Evolutionary conservation across 2,113 vertebrate species (phyloP).

Genomic region (Perccottus glenii): DNA sequence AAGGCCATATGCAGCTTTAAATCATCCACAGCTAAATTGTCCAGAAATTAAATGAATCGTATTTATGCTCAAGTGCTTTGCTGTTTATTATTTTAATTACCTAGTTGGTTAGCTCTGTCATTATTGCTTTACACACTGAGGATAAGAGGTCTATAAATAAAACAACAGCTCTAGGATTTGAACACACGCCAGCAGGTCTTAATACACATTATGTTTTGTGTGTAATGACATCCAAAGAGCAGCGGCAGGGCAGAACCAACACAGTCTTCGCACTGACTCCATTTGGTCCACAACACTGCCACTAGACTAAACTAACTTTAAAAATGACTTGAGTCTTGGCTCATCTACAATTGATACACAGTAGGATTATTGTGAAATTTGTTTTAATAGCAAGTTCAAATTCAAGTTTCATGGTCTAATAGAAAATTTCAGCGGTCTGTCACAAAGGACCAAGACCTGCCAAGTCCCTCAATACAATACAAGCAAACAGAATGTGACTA

Average conservation of each 20-base stretch:
- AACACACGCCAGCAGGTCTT: slow-evolving; percentile 38
- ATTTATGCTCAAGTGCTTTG: slow-evolving; percentile 26
- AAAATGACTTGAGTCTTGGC: not conserved
- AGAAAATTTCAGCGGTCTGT: no score
- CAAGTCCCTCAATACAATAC: not conserved
- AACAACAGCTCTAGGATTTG: slow-evolving; percentile 26
- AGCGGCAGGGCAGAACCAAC: not conserved
- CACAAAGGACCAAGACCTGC: no score
- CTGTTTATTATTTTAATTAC: slow-evolving; percentile 50
- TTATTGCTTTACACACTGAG: slow-evolving; percentile 28
- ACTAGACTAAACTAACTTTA: not conserved
- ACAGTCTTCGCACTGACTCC: not conserved
- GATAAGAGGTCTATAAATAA: slow-evolving; percentile 32
- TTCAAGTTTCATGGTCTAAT: no score
- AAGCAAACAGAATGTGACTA: not conserved
- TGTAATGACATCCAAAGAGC: slow-evolving; percentile 9
- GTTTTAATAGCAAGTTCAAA: no score
- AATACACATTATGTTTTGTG: slow-evolving; percentile 30
- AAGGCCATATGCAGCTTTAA: slow-evolving; percentile 7
- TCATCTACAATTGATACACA: no score
- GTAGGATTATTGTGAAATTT: no score
- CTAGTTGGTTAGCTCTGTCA: slow-evolving; percentile 38
- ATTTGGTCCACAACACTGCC: not conserved
- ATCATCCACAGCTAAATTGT: slow-evolving; percentile 8
- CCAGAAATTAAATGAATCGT: slow-evolving; percentile 27